These are phyloP conservation scores for Collichthys lucidus DNA, from an alignment of 2,113 vertebrate genomes.

Conservation along the genomic window DNA sequence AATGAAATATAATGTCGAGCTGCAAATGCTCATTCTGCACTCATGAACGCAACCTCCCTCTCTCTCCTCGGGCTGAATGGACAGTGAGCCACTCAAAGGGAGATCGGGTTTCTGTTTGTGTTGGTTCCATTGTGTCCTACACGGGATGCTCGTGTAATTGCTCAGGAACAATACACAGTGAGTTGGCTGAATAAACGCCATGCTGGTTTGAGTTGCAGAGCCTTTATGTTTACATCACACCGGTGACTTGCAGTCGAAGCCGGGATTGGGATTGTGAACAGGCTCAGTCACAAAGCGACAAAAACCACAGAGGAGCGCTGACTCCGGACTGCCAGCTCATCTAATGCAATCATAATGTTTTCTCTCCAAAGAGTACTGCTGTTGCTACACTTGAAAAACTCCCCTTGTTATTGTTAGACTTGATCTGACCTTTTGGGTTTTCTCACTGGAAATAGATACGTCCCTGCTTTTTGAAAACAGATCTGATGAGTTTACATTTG, in stretches of 20 bases:
- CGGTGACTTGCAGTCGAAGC: constrained; percentile 13
- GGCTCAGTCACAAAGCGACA: constrained; percentile 22
- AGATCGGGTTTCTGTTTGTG: constrained; percentile 69
- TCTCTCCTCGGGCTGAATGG: constrained; percentile 14
- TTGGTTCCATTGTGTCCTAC: constrained; percentile 64
- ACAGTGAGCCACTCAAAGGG: constrained; percentile 43
- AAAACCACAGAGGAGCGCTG: constrained; percentile 38
- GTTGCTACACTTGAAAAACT: constrained; percentile 50
- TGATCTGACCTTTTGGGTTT: constrained; percentile 30
- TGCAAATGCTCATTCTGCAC: constrained; percentile 22
- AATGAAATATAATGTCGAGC: constrained; percentile 17
- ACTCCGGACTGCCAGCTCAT: constrained; percentile 48
- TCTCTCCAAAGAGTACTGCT: constrained; percentile 43
- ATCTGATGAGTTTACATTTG: constrained; percentile 10
- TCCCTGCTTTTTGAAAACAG: constrained; percentile 23
- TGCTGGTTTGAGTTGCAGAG: constrained; percentile 16
- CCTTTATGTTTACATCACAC: constrained; percentile 35
- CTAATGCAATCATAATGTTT: constrained; percentile 53
- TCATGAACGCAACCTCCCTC: not conserved
- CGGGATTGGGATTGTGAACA: constrained; percentile 12
- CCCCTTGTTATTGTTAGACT: constrained; percentile 40
- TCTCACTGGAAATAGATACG: constrained; percentile 41
- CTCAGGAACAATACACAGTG: constrained; percentile 60
- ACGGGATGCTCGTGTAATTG: constrained; percentile 48
- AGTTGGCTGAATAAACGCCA: constrained; percentile 40